Evolutionary conservation across 2,888 invertebrate genomes (phyloP).

Genomic region (Hirtodrosophila alboralis): DNA sequence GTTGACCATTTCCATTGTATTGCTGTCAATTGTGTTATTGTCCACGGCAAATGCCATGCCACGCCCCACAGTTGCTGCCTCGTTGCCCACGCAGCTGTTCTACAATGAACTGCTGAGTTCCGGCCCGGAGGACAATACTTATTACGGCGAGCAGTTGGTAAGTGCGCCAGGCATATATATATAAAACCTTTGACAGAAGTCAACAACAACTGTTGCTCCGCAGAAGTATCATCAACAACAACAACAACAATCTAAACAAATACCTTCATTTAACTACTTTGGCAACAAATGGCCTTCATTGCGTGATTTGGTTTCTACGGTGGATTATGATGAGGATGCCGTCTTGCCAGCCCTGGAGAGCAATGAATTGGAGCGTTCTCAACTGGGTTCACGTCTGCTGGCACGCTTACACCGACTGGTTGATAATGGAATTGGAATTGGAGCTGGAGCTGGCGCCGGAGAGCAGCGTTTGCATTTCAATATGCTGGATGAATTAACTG

Average conservation of each 20-base stretch:
- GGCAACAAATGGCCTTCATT: conserved; percentile 23
- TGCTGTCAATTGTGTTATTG: conserved; percentile 66
- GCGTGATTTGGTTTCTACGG: conserved; percentile 68
- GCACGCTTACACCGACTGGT: conserved; percentile 67
- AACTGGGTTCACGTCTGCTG: conserved; percentile 46
- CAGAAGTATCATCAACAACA: conserved; percentile 44
- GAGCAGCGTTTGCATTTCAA: conserved; percentile 43
- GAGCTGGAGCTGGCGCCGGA: background rate
- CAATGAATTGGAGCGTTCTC: conserved; percentile 39
- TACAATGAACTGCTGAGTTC: conserved; percentile 61
- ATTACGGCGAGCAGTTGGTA: conserved; percentile 58
- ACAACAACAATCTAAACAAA: conserved; percentile 35
- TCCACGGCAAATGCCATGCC: conserved; percentile 59
- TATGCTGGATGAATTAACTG: conserved; percentile 47
- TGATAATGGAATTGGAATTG: conserved; percentile 24
- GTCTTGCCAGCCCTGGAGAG: conserved; percentile 33
- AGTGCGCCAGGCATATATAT: conserved; percentile 12
- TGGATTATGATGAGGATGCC: conserved; percentile 73
- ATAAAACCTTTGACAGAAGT: too few relatives aligned
- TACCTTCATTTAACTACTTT: too few relatives aligned
- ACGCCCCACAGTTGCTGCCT: conserved; percentile 37
- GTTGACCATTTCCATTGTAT: conserved; percentile 61
- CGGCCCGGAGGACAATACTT: conserved; percentile 50
- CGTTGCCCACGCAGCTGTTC: conserved; percentile 53
- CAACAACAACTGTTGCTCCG: background rate